Evolutionary conservation across 2,888 invertebrate genomes (phyloP).

Genomic region (Drosophila falleni): DNA sequence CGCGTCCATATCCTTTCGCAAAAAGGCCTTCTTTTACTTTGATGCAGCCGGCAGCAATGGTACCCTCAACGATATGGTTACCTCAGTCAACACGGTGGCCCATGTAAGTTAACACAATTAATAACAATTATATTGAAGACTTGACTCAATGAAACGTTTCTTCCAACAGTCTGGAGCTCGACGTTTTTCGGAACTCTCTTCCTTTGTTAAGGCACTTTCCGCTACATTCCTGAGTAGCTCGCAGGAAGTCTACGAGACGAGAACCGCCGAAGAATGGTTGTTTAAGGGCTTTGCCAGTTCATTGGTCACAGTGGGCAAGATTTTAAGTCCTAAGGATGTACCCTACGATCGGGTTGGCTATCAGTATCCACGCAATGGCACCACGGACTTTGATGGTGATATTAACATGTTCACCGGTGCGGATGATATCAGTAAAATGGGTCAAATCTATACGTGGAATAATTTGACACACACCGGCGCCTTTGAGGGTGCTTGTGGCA

Average conservation of each 20-base stretch:
- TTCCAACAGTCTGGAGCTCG: slow-evolving; percentile 82
- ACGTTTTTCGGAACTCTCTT: slow-evolving; percentile 15
- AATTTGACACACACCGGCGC: slow-evolving; percentile 87
- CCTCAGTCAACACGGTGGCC: slow-evolving; percentile 91
- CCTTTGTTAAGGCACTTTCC: neutral
- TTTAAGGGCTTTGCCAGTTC: slow-evolving; percentile 92
- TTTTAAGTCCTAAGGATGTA: slow-evolving; percentile 86
- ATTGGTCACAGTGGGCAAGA: slow-evolving; percentile 88
- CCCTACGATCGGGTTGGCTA: slow-evolving; percentile 92
- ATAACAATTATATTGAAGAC: neutral
- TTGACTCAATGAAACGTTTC: neutral
- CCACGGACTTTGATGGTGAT: slow-evolving; percentile 90
- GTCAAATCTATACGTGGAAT: slow-evolving; percentile 91
- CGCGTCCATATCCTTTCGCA: slow-evolving; percentile 90
- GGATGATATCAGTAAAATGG: slow-evolving; percentile 88
- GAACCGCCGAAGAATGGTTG: slow-evolving; percentile 89
- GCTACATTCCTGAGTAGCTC: neutral
- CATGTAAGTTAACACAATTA: slow-evolving; percentile 87
- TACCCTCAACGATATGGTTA: slow-evolving; percentile 89
- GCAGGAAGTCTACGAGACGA: slow-evolving; percentile 87
- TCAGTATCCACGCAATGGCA: slow-evolving; percentile 93
- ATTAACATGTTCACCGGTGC: slow-evolving; percentile 92
- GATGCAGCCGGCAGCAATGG: slow-evolving; percentile 89
- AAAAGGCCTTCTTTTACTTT: slow-evolving; percentile 90
- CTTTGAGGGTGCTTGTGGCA: slow-evolving; percentile 87